Conservation (phyloP, 2,113 vertebrate genomes). For the Burhinus oedicnemus region DNA sequence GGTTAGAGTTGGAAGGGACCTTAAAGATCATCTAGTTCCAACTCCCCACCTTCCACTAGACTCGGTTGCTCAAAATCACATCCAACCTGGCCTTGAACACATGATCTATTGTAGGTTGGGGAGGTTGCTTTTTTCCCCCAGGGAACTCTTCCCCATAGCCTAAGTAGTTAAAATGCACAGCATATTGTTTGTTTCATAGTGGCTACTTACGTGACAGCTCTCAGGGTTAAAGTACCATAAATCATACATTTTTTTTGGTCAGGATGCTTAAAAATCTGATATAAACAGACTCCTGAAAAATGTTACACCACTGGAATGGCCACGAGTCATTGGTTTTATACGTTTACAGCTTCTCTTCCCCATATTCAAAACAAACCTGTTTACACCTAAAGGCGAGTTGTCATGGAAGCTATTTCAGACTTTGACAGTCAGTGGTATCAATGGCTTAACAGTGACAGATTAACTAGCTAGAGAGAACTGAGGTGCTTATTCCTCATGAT, state of each 20-base stretch:
- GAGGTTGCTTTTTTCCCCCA: background rate
- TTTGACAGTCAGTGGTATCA: background rate
- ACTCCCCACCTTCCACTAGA: too few species aligned
- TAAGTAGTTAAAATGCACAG: background rate
- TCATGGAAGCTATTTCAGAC: background rate
- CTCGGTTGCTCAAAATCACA: background rate
- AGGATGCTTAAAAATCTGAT: constrained; percentile 11
- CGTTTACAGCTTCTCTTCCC: background rate
- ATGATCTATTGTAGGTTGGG: background rate
- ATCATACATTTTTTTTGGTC: background rate
- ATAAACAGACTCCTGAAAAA: constrained; percentile 15
- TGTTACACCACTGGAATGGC: constrained; percentile 24
- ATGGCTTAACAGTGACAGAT: background rate
- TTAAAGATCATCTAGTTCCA: too few species aligned
- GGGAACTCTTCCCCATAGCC: background rate
- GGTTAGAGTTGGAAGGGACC: too few species aligned
- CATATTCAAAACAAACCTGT: background rate
- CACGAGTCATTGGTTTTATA: background rate
- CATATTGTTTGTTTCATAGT: background rate
- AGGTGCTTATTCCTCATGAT: background rate
- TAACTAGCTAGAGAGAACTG: background rate
- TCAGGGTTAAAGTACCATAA: constrained; percentile 34
- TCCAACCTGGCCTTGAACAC: background rate
- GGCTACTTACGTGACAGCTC: constrained; percentile 8
- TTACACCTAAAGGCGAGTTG: background rate